phyloP scores from a whole-genome alignment of 2,113 vertebrate genomes.

The Spea multiplicata region DNA sequence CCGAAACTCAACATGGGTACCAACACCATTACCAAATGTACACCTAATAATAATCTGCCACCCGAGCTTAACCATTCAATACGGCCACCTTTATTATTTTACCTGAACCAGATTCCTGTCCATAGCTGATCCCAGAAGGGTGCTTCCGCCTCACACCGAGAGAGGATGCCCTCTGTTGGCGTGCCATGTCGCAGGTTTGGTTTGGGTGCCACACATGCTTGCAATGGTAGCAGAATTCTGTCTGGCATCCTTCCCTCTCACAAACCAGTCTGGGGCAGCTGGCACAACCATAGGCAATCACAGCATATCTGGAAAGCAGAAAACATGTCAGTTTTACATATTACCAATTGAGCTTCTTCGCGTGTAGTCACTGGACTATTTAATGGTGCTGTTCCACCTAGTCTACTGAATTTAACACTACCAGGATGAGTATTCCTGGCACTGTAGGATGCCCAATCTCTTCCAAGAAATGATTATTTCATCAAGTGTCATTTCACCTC shows the following conservation, averaged over 20 bases:
- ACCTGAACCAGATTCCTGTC: constrained; percentile 90
- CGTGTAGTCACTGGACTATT: no score
- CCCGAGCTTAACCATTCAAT: background rate
- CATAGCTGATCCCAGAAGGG: constrained; percentile 88
- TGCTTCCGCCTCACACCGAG: constrained; percentile 90
- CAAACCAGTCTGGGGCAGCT: constrained; percentile 95
- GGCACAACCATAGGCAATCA: constrained; percentile 96
- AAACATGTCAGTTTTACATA: background rate
- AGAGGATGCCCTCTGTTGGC: constrained; percentile 89
- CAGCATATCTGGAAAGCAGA: constrained; percentile 75
- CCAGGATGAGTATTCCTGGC: no score
- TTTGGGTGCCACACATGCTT: constrained; percentile 99
- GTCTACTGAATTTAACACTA: no score
- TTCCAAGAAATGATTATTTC: no score
- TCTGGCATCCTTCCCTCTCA: constrained; percentile 90
- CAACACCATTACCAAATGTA: no score
- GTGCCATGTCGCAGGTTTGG: constrained; percentile 95
- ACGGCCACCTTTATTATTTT: constrained; percentile 8
- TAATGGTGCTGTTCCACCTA: no score
- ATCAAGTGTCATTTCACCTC: no score
- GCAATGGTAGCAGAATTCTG: constrained; percentile 98
- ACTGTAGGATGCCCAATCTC: no score
- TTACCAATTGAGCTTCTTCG: no score
- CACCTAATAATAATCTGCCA: no score
- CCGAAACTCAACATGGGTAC: no score